Base-by-base conservation (phyloP, 1,140 invertebrate genomes). In the Heliothis virescens region DNA sequence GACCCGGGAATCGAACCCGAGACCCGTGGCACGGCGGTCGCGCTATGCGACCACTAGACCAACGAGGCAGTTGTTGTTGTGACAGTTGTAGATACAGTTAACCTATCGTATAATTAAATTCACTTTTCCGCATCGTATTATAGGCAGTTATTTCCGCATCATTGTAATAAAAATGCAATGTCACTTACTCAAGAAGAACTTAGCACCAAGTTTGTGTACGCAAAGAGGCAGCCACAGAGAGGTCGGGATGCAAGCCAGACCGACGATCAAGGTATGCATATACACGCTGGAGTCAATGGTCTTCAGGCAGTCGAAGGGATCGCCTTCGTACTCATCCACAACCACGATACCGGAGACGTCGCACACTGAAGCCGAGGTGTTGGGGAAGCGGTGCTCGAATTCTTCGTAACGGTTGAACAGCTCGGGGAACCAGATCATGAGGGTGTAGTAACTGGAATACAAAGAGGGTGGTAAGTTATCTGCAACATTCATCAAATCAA, bases 341-440 rank as follows among this genome's bases (percentile, higher is more conserved):
- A 95, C 83, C 3, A 95, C 93, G 50, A 96, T 91, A 2, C 95
- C 90, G 3, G 96, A 97, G 0, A 97, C 97, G 83, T 97, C 96
- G 87, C 97, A 97, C 5, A 97, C 96, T 0, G 97, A 96, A 0
- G 96, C 96, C 1, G 95, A 95, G 59, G 95, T 90, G 47, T 95
- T 96, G 1, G 96, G 96, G 95, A 96, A 95, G 0, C 90, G 83
- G 16, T 93, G 87, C 84, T 97, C 96, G 87, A 96, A 97, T 65
- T 96, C 96, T 83, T 97, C 96, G 87, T 97, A 97, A 79, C 97
- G 96, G 89, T 96, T 95, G 92, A 97, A 98, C 83, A 98, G 92
- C 89, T 98, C 97, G 10, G 97, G 97, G 91, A 98, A 98, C 97
- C 97, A 98, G 79, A 98, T 96, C 97, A 98, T 97, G 2, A 98